These are phyloP conservation scores for Perca flavescens DNA, from an alignment of 2,113 vertebrate species.

Conservation along the genomic window DNA sequence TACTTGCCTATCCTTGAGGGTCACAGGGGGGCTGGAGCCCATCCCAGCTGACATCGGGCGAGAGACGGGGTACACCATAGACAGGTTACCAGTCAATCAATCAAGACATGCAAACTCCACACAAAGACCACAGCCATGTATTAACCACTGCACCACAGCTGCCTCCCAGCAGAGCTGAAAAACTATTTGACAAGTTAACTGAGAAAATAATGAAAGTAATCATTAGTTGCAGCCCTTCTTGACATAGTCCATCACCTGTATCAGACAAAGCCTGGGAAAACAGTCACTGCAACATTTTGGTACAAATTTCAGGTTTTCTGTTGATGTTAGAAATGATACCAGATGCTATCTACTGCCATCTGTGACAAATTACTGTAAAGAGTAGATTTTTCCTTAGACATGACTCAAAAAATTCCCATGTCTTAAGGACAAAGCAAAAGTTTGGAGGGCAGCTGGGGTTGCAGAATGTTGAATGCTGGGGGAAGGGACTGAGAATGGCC, in stretches of 20 bases:
- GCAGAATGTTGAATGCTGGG: neutral
- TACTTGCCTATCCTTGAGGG: neutral
- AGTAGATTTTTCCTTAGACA: neutral
- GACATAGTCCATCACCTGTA: neutral
- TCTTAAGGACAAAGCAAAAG: constrained; percentile 27
- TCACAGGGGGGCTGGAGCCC: neutral
- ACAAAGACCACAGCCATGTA: neutral
- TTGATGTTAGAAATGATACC: neutral
- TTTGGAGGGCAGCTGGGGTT: constrained; percentile 28
- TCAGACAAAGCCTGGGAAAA: neutral
- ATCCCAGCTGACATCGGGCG: neutral
- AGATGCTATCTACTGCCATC: too few relatives aligned
- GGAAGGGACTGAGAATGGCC: constrained; percentile 26
- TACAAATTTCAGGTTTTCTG: neutral
- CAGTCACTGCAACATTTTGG: neutral
- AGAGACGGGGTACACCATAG: neutral
- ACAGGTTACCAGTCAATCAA: neutral
- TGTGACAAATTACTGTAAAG: too few relatives aligned
- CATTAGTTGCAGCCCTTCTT: neutral
- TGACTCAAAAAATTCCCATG: constrained; percentile 9
- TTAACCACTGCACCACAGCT: neutral
- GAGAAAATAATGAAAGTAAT: neutral
- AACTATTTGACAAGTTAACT: neutral
- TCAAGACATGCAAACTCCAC: neutral
- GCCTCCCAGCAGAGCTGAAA: neutral